phyloP scores from a whole-genome alignment of 2,888 invertebrate species.

The Pollenia angustigena region DNA sequence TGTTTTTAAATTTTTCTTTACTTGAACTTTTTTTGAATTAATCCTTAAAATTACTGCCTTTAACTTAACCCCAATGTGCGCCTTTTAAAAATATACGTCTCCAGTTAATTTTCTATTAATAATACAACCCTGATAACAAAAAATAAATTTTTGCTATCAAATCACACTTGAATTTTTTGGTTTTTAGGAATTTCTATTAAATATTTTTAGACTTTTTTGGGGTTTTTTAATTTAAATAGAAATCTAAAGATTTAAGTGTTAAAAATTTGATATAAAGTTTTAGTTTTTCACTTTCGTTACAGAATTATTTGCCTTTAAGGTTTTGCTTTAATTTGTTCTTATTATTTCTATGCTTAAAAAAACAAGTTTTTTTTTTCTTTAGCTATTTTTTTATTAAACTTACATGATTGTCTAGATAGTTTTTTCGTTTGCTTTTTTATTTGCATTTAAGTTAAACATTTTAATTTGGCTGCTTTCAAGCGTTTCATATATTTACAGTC shows the following conservation, averaged over 20 bases:
- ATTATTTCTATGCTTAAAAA: background rate
- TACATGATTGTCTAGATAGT: conserved; percentile 3
- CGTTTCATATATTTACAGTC: background rate
- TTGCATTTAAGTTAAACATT: conserved; percentile 51
- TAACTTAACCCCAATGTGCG: too few species aligned
- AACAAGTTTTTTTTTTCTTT: conserved; percentile 20
- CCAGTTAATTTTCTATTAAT: too few species aligned
- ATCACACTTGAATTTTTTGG: too few species aligned
- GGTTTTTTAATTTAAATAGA: background rate
- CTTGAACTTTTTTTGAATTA: too few species aligned
- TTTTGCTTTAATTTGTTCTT: background rate
- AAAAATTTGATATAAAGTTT: conserved; percentile 3
- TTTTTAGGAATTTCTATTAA: too few species aligned
- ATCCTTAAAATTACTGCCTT: too few species aligned
- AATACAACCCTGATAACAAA: too few species aligned
- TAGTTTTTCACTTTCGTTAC: conserved; percentile 4
- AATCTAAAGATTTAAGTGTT: conserved; percentile 19
- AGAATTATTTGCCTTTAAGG: conserved; percentile 26
- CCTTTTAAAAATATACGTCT: too few species aligned
- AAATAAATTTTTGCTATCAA: too few species aligned
- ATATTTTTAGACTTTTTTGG: background rate
- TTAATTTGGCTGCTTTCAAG: conserved; percentile 33
- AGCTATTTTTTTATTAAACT: conserved; percentile 13
- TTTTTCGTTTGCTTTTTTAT: conserved; percentile 1
- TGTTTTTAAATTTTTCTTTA: too few species aligned